A percentile compares a stretch with the other conserved stretches of the same genome.
phyloP scores from a whole-genome alignment of 2,797 vertebrate species.

The Myotis myotis region DNA sequence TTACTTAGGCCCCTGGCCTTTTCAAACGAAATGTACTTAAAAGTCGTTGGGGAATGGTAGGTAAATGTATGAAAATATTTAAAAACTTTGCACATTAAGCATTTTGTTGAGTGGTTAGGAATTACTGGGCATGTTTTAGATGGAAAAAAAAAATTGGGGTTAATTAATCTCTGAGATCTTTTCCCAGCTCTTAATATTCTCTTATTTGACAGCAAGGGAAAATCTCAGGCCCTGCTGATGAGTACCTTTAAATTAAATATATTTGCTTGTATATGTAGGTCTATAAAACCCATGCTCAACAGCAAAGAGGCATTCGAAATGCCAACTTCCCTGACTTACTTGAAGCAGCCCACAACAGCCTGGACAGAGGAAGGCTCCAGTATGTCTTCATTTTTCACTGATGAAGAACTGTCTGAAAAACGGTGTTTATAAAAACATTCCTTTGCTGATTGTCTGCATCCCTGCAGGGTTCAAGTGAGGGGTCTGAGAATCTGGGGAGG shows the following conservation, averaged over 20 bases:
- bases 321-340: background rate
- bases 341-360: background rate
- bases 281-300: background rate
- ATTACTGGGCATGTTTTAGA: background rate
- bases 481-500: conserved; percentile 49
- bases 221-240: background rate
- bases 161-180: background rate
- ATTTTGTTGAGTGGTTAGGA: background rate
- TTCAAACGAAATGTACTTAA: conserved; percentile 29
- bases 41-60: background rate
- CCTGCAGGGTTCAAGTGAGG: background rate
- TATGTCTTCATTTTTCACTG: conserved; percentile 62
- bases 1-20: background rate
- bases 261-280: background rate
- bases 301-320: background rate
- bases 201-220: background rate
- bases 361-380: background rate
- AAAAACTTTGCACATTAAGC: background rate
- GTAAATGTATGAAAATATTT: conserved; percentile 40
- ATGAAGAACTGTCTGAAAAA: conserved; percentile 73
- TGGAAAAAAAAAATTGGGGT: background rate
- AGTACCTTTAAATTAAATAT: background rate
- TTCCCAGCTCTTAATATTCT: background rate
- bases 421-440: conserved; percentile 71
- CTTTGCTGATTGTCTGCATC: conserved; percentile 70